Conservation (phyloP, 2,797 vertebrate species). For the Anguilla marmorata region DNA sequence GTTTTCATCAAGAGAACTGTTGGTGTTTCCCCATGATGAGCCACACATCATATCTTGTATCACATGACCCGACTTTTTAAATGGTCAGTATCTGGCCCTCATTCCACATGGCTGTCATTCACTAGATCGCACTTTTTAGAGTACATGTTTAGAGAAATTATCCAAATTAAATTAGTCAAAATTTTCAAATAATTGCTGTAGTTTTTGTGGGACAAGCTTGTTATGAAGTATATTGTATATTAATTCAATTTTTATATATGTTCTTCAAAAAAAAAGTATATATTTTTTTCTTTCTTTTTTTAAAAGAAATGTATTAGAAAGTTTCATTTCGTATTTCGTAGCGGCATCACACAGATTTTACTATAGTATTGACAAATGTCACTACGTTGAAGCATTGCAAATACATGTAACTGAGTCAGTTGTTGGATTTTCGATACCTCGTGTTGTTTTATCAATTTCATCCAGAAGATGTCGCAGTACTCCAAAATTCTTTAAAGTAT, state of each 20-base stretch:
- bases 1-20: neutral
- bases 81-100: neutral
- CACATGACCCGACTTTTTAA: neutral
- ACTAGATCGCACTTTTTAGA: neutral
- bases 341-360: neutral
- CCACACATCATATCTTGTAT: neutral
- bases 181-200: neutral
- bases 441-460: neutral
- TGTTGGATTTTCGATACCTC: neutral
- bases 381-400: neutral
- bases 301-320: no score
- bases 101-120: neutral
- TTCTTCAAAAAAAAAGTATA: no score
- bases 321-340: neutral
- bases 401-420: neutral
- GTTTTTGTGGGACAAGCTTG: neutral
- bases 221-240: neutral
- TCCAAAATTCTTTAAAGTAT: neutral
- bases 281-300: no score
- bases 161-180: neutral
- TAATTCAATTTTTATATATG: neutral
- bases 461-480: slow-evolving; percentile 14
- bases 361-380: neutral
- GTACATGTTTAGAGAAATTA: no score
- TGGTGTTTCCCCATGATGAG: neutral